These are phyloP conservation scores for Aplidium turbinatum DNA, from an alignment of 23 tunicate species.

Conservation along the genomic window DNA sequence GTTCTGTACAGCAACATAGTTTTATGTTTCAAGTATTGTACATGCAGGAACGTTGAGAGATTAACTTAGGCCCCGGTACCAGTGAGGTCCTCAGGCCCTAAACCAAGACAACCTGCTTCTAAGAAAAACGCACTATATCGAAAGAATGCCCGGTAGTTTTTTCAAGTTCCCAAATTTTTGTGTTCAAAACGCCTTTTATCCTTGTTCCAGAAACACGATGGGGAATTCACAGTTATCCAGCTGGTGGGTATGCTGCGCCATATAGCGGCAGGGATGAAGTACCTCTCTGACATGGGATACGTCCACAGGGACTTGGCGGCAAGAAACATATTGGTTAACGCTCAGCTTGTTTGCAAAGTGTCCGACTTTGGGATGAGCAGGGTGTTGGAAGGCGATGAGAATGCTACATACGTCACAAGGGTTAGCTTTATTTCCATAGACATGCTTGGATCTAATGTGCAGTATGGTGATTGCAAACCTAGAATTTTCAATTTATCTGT, in stretches of 20 bases:
- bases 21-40: too few relatives aligned
- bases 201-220: slow-evolving; percentile 70
- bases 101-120: too few relatives aligned
- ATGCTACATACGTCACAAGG: slow-evolving; percentile 79
- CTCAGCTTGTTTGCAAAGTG: slow-evolving; percentile 89
- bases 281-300: slow-evolving; percentile 96
- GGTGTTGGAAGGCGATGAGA: slow-evolving; percentile 79
- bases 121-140: too few relatives aligned
- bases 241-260: slow-evolving; percentile 91
- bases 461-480: too few relatives aligned
- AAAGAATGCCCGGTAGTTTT: too few relatives aligned
- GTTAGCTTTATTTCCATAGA: slow-evolving; percentile 33
- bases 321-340: slow-evolving; percentile 78
- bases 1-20: neutral
- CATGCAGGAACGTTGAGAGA: too few relatives aligned
- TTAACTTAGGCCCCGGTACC: too few relatives aligned
- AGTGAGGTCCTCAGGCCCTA: too few relatives aligned
- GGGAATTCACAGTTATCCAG: slow-evolving; percentile 71
- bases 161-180: too few relatives aligned
- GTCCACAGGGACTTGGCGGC: slow-evolving; percentile 97
- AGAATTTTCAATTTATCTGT: too few relatives aligned
- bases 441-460: too few relatives aligned
- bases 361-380: slow-evolving; percentile 96
- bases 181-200: neutral
- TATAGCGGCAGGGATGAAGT: slow-evolving; percentile 95